These are phyloP conservation scores for Pachycephala philippinensis DNA, from an alignment of 2,113 vertebrate species.

Conservation along the genomic window DNA sequence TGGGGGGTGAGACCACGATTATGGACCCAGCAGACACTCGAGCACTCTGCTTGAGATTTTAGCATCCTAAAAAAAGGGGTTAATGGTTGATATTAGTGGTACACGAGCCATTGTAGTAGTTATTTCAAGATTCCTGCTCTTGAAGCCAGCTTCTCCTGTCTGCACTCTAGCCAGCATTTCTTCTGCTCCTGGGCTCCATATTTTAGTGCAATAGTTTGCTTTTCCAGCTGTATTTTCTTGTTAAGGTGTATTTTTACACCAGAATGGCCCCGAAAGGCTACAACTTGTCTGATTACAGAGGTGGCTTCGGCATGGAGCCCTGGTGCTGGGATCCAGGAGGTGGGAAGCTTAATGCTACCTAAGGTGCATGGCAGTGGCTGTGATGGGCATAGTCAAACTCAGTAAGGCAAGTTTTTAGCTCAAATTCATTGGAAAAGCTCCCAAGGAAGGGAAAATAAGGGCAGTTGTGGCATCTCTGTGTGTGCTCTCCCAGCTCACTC, in stretches of 20 bases:
- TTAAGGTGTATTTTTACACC: background rate
- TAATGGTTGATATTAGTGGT: background rate
- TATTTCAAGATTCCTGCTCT: background rate
- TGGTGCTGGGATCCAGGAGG: background rate
- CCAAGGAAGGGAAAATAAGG: background rate
- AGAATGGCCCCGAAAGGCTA: background rate
- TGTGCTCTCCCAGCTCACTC: accelerated
- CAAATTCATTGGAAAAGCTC: background rate
- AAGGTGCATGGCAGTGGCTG: background rate
- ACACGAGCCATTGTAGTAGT: background rate
- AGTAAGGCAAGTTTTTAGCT: background rate
- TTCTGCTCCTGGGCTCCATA: background rate
- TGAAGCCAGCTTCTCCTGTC: background rate
- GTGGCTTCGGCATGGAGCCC: accelerated
- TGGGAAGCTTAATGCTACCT: background rate
- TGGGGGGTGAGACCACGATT: accelerated
- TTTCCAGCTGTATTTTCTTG: background rate
- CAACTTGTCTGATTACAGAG: background rate
- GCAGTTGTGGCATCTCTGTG: background rate
- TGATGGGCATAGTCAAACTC: background rate
- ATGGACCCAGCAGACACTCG: background rate
- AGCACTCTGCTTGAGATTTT: background rate
- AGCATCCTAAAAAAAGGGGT: background rate
- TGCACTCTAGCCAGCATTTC: background rate
- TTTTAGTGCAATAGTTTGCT: background rate